Conservation (phyloP, 2,797 vertebrate genomes). For the Sciaenops ocellatus region DNA sequence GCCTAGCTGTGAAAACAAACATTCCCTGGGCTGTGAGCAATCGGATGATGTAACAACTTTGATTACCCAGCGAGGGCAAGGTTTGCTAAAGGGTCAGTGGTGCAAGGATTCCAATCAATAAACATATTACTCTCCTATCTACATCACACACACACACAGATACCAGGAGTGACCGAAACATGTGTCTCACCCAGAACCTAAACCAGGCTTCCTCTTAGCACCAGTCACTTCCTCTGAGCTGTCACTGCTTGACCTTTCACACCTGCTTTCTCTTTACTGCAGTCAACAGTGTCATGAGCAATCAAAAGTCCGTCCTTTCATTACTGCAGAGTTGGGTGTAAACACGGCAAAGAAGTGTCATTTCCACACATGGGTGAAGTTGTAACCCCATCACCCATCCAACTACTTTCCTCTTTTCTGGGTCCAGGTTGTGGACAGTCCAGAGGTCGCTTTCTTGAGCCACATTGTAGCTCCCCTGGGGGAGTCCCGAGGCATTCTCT, state of each 20-base stretch:
- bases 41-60: constrained; percentile 78
- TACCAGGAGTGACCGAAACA: constrained; percentile 29
- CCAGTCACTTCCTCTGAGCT: constrained; percentile 46
- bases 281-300: constrained; percentile 13
- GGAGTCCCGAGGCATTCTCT: not conserved
- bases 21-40: constrained; percentile 70
- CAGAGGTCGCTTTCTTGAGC: not conserved
- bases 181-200: constrained; percentile 33
- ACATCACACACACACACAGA: constrained; percentile 33
- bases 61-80: constrained; percentile 70
- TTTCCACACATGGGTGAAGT: not conserved
- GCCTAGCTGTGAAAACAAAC: constrained; percentile 83
- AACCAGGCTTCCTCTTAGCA: constrained; percentile 37
- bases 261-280: constrained; percentile 48
- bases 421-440: not conserved
- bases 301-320: not conserved
- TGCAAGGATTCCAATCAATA: constrained; percentile 75
- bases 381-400: not conserved
- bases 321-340: not conserved
- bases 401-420: not conserved
- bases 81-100: constrained; percentile 83
- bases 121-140: constrained; percentile 73
- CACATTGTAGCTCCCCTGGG: not conserved
- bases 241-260: constrained; percentile 37
- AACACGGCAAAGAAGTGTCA: not conserved